Evolutionary conservation across 2,113 vertebrate species (phyloP).

Genomic region (Megaceryle torquata): DNA sequence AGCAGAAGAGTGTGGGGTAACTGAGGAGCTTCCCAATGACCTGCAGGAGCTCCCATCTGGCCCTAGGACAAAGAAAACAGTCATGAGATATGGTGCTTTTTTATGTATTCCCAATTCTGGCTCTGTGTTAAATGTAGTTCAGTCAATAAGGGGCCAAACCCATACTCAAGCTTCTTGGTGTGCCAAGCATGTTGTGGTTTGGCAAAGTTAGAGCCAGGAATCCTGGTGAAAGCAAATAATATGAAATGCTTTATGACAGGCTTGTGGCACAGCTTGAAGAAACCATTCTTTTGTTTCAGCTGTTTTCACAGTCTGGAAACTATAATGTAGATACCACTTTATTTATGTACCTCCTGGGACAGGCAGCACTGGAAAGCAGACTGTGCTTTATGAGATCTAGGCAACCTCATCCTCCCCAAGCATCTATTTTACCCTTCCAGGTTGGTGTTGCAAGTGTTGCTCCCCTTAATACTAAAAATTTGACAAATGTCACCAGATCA

Average conservation of each 20-base stretch:
- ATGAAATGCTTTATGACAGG: neutral
- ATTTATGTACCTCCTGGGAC: neutral
- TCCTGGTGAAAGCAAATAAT: neutral
- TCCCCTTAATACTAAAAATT: neutral
- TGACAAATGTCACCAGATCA: neutral
- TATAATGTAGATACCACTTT: neutral
- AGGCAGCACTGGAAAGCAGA: neutral
- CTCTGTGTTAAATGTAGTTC: neutral
- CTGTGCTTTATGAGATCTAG: neutral
- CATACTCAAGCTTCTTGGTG: rapidly evolving
- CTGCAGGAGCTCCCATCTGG: neutral
- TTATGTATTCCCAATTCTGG: neutral
- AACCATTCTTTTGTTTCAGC: neutral
- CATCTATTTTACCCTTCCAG: neutral
- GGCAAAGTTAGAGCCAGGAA: neutral
- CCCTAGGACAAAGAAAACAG: neutral
- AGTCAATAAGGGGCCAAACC: neutral
- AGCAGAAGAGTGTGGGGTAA: neutral
- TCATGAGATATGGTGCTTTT: neutral
- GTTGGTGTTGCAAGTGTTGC: neutral
- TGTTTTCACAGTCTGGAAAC: neutral
- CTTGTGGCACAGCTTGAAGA: neutral
- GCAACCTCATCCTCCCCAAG: neutral
- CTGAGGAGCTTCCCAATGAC: neutral
- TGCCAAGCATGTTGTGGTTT: neutral